These are phyloP conservation scores for Trissolcus basalis DNA, from an alignment of 1,140 invertebrate genomes.

Conservation along the genomic window DNA sequence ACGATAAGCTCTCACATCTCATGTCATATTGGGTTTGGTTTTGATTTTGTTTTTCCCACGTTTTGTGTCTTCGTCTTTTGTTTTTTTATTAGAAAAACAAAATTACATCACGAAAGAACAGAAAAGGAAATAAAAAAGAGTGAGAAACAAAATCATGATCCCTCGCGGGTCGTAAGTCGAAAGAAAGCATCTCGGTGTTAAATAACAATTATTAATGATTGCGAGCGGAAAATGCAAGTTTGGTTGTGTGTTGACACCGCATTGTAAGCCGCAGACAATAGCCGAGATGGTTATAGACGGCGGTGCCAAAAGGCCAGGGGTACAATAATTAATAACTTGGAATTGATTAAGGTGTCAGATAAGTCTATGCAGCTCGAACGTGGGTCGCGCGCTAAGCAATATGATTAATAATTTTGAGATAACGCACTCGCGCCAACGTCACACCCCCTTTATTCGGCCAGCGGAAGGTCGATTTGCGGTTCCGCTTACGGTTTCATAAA, in stretches of 20 bases:
- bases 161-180: conserved; percentile 28
- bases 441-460: conserved; percentile 58
- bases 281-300: conserved; percentile 59
- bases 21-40: conserved; percentile 3
- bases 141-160: conserved; percentile 38
- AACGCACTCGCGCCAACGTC: conserved; percentile 62
- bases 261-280: conserved; percentile 71
- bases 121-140: conserved; percentile 6
- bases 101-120: conserved; percentile 1
- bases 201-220: conserved; percentile 73
- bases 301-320: conserved; percentile 59
- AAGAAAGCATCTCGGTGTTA: conserved; percentile 58
- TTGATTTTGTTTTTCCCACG: not conserved
- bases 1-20: conserved; percentile 7
- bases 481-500: conserved; percentile 73
- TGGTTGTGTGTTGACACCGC: conserved; percentile 70
- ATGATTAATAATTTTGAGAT: conserved; percentile 75
- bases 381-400: conserved; percentile 66
- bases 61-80: not conserved
- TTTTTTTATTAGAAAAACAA: not conserved
- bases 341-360: conserved; percentile 76
- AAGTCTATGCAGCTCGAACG: conserved; percentile 63
- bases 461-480: conserved; percentile 68
- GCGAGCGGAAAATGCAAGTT: conserved; percentile 63
- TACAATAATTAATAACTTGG: conserved; percentile 74